Base-by-base conservation (phyloP, 2,888 invertebrate genomes). In the Cerastis rubricosa region DNA sequence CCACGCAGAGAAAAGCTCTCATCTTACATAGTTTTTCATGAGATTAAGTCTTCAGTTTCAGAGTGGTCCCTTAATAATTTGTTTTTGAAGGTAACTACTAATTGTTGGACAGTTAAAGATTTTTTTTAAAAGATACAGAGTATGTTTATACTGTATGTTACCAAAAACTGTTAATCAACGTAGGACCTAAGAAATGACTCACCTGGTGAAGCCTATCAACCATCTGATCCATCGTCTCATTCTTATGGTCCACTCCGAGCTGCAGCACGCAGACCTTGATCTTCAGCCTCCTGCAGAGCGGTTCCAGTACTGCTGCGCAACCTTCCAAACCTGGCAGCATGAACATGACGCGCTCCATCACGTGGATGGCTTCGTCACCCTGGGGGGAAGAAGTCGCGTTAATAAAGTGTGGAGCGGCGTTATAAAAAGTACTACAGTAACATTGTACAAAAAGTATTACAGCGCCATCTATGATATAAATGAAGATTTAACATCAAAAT, bases 281-380 rank as follows among this genome's bases (percentile, higher is more conserved):
- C 88, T 96, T 95, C 59, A 97, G 91, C 47, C 97, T 92, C 8
- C 92, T 90, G 76, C 97, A 97, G 40, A 98, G 89, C 0, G 96
- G 94, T 87, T 97, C 97, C 88, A 97, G 86, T 0, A 93, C 95
- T 0, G 95, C 89, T 0, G 97, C 97, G 22, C 97, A 97, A 0
- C 98, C 98, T 92, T 98, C 98, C 59, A 98, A 90, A 2, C 98
- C 98, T 0, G 98, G 98, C 83, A 98, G 92, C 86, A 98, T 93
- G 89, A 97, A 97, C 89, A 97, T 93, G 12, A 96, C 95, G 14
- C 94, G 93, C 67, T 97, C 96, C 82, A 94, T 94, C 74, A 95
- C 95, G 81, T 95, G 93, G 65, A 95, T 93, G 0, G 94, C 93
- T 74, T 96, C 96, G 57, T 96, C 95, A 69, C 94, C 94, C 97